Conservation (phyloP, 2,113 vertebrate species). For the Eupsittula cactorum region DNA sequence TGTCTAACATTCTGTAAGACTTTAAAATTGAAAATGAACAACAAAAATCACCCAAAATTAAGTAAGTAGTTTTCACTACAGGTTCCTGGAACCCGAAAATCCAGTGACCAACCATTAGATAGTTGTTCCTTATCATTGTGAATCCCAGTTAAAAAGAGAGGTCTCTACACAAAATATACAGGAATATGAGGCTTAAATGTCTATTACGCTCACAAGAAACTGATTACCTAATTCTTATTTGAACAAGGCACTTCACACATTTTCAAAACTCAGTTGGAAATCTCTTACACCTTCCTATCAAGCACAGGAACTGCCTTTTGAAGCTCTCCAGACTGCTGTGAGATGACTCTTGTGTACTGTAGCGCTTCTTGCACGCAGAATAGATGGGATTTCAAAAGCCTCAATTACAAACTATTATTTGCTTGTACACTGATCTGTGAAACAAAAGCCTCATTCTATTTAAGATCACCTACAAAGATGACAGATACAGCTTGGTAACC, state of each 20-base stretch:
- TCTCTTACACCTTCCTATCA: background rate
- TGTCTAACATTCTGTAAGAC: background rate
- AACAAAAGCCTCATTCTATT: background rate
- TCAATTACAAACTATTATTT: background rate
- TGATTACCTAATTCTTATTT: background rate
- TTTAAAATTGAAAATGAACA: background rate
- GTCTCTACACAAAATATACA: background rate
- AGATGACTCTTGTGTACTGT: background rate
- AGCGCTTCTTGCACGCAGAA: background rate
- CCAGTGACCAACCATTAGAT: background rate
- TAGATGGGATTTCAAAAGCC: background rate
- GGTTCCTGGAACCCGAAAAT: background rate
- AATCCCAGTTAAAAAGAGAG: background rate
- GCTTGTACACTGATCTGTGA: background rate
- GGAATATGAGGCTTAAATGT: background rate
- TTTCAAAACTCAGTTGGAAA: background rate
- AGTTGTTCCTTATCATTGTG: background rate
- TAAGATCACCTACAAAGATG: accelerated
- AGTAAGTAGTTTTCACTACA: background rate
- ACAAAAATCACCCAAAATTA: background rate
- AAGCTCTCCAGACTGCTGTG: background rate
- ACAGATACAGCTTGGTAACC: accelerated
- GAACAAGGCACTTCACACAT: background rate
- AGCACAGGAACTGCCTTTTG: background rate
- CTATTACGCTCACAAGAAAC: background rate